Conservation (phyloP, 92 coral and sea anemone genomes). For the Anthopleura xanthogrammica region DNA sequence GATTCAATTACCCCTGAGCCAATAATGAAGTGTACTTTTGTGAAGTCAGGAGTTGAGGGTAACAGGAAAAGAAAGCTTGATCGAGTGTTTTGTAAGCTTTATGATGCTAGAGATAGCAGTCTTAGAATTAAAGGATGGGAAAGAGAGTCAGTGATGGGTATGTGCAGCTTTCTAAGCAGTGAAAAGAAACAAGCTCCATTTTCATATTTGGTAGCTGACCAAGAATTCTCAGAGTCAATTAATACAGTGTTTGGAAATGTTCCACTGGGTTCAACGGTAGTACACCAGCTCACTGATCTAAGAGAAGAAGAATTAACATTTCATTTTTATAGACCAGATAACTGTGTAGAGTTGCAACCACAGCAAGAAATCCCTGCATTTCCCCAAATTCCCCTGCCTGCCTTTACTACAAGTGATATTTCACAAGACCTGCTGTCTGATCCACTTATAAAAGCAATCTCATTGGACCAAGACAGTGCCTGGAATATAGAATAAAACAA, state of each 20-base stretch:
- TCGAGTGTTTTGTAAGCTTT: conserved; percentile 55
- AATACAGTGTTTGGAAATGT: conserved; percentile 51
- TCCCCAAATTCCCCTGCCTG: conserved; percentile 28
- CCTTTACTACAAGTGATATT: background rate
- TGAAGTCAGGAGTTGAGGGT: conserved; percentile 40
- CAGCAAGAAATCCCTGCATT: conserved; percentile 29
- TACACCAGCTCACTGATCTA: conserved; percentile 41
- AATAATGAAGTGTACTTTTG: conserved; percentile 52
- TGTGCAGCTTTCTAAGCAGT: conserved; percentile 43
- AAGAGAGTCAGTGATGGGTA: conserved; percentile 31
- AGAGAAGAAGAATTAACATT: conserved; percentile 15
- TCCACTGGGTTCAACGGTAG: conserved; percentile 46
- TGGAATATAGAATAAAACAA: conserved; percentile 47
- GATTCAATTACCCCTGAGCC: conserved; percentile 41
- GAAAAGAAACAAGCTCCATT: conserved; percentile 53
- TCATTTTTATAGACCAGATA: conserved; percentile 30
- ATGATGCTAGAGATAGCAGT: conserved; percentile 48
- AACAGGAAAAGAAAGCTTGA: conserved; percentile 35
- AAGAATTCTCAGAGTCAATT: conserved; percentile 35
- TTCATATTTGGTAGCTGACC: conserved; percentile 50
- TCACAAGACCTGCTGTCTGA: conserved; percentile 3
- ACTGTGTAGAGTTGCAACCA: conserved; percentile 19
- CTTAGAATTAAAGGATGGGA: conserved; percentile 43
- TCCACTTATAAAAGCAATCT: conserved; percentile 10
- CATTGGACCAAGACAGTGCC: conserved; percentile 8